These are phyloP conservation scores for Tipula helvola DNA, from an alignment of 2,888 invertebrate species.

Conservation along the genomic window DNA sequence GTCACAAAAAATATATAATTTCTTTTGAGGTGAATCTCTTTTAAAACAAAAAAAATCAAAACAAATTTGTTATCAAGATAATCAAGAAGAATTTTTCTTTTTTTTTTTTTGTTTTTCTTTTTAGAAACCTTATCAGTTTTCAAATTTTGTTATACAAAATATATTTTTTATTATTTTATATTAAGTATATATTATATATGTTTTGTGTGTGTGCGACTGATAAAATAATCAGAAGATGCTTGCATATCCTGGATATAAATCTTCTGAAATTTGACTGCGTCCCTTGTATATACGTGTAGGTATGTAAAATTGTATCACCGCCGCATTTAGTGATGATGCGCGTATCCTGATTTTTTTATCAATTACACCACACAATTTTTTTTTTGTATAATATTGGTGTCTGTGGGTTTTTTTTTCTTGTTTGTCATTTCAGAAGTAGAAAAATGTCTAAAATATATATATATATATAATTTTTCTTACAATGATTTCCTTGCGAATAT, in stretches of 20 bases:
- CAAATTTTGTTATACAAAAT: background rate
- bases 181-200: background rate
- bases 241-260: background rate
- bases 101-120: background rate
- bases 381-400: background rate
- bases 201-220: background rate
- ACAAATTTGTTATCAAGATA: background rate
- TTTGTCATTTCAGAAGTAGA: constrained; percentile 17
- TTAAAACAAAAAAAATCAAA: background rate
- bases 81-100: constrained; percentile 4
- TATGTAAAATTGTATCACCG: background rate
- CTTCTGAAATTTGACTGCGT: background rate
- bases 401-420: constrained; percentile 14
- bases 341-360: background rate
- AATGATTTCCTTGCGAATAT: background rate
- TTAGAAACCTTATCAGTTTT: background rate
- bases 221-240: background rate
- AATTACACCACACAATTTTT: background rate
- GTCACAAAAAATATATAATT: background rate
- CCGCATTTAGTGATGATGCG: background rate
- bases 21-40: background rate
- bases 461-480: background rate
- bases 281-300: background rate
- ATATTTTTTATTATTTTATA: background rate
- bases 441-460: constrained; percentile 10